Evolutionary conservation across 2,888 invertebrate genomes (phyloP), one percentile per base, ranked within the genome.

Genomic region (Tachina grossa): DNA sequence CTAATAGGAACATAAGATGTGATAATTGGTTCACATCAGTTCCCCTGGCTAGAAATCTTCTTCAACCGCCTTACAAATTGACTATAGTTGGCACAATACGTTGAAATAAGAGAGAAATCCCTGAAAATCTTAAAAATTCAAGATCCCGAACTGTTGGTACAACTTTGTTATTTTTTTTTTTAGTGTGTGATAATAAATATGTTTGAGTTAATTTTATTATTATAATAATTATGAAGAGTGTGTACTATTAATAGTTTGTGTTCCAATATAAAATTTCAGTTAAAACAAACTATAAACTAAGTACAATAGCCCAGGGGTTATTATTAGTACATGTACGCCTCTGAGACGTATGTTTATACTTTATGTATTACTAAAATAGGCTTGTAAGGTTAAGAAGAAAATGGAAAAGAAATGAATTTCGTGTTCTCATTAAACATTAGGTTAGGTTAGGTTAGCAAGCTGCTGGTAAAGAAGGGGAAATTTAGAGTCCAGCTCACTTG

Each of bases 21-120:
- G 65, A 80, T 61, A 84, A 84, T 45, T 82, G 82, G 77, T 81
- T 82, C 55, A 82, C 77, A 14, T 77, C 78, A 65, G 63, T 82
- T 69, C 75, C 78, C 6, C 63, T 72, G 51, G 76, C 68, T 53
- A 82, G 78, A 57, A 77, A 55, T 45, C 72, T 75, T 45, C 77
- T 81, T 45, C 53, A 71, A 47, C 31, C 59, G 41, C 83, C 82
- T 6, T 82, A 82, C 51, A 82, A 82, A 22, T 14, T 83, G 53
- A 76, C 83, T 63, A 19, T 76, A 45, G 71, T 77, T 10, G 69
- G 71, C 51, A 82, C 75, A n/a, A 63, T 81, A 51, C 22, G 66
- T 14, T 72, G 43, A 19, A 82, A 76, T 45, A 76, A 82, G 43
- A 9, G 71, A n/a, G 71, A 68, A 41, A 39, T 68, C 1, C 66